Percentiles rank a stretch among this genome's conserved stretches.
phyloP scores from a whole-genome alignment of 2,888 invertebrate genomes.

The Chelonus formosanus region DNA sequence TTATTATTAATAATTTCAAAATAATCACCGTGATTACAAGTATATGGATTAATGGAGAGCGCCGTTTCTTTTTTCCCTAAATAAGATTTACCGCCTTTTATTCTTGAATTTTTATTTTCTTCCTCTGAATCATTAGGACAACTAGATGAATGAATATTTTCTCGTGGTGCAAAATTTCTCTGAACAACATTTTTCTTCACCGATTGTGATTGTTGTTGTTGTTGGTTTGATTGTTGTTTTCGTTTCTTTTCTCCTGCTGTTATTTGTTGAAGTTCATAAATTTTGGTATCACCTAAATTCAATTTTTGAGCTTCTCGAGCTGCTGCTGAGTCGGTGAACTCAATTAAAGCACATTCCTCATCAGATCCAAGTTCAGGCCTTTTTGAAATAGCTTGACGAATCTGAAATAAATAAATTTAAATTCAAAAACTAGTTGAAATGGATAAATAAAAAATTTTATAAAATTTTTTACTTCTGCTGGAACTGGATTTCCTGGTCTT shows the following conservation, averaged over 20 bases:
- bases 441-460: not conserved
- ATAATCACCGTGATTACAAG: constrained; percentile 50
- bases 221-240: constrained; percentile 70
- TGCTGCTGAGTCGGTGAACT: constrained; percentile 87
- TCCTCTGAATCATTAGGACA: constrained; percentile 69
- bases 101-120: constrained; percentile 59
- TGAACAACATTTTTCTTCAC: constrained; percentile 71
- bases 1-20: constrained; percentile 44
- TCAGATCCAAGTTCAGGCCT: constrained; percentile 84
- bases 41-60: constrained; percentile 45
- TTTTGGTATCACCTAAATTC: constrained; percentile 71
- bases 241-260: constrained; percentile 73
- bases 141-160: constrained; percentile 66
- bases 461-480: constrained; percentile 72
- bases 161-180: constrained; percentile 58
- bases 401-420: constrained; percentile 54
- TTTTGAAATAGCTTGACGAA: constrained; percentile 89
- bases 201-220: constrained; percentile 44
- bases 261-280: constrained; percentile 77
- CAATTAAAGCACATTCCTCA: constrained; percentile 88
- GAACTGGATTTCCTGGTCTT: constrained; percentile 88
- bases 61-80: constrained; percentile 54
- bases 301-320: constrained; percentile 83
- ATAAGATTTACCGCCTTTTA: constrained; percentile 62
- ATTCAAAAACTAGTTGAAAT: not conserved